Base-by-base conservation (phyloP, 2,888 invertebrate species). In the Ochropleura plecta region DNA sequence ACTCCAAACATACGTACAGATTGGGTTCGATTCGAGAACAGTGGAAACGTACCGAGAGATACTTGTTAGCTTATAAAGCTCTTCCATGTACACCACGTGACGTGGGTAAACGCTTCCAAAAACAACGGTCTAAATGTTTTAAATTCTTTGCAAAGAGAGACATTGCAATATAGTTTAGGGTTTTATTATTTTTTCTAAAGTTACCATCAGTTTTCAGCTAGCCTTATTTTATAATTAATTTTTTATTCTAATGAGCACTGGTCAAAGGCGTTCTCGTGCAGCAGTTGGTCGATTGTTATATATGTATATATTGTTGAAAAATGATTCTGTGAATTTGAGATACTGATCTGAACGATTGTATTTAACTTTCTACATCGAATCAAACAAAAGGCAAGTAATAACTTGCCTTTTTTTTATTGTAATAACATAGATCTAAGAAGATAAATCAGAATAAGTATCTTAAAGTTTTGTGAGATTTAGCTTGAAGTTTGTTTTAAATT, bases 181-280 rank as follows among this genome's bases (percentile, higher is more conserved):
- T 91, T 93, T 93, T 92, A 92, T 93, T 53, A 60, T 66, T 79
- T 93, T 93, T 94, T 94, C 95, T 95, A 94, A 94, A 96, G 96
- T 96, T 96, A 96, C 96, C 96, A 96, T 93, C 93, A 95, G 95
- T 95, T 95, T 94, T 95, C 95, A 92, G 95, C 95, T 96, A 96
- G 96, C 92, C 93, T 95, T 94, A 93, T 91, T 91, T 90, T 93
- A 84, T 92, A 92, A 93, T 92, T 92, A 92, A 90, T 93, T 91
- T 93, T 93, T 93, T 91, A 90, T 90, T 91, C 64, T 91, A 90
- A 88, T 89, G 88, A 90, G 89, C 92, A 93, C 93, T 94, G 93
- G 91, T 93, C 89, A 86, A 83, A 75, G 92, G 93, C 93, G 95
- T 92, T 94, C 94, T 93, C 93, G 95, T 94, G 92, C 90, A 86